Evolutionary conservation across 2,888 invertebrate genomes (phyloP).

Genomic region (Amphiduros pacificus): DNA sequence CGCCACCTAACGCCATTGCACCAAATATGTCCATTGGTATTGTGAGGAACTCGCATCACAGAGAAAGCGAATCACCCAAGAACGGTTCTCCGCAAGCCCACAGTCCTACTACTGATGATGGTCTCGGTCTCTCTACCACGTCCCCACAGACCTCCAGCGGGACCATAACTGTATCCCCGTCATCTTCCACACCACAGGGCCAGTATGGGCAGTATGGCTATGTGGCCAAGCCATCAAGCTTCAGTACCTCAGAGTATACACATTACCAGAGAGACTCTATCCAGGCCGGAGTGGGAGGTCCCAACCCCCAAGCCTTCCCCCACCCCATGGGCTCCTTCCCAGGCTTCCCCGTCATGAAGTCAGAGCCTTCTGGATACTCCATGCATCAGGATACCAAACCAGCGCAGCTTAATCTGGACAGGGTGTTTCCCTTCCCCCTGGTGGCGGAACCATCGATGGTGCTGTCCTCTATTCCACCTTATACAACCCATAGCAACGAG

Average conservation of each 20-base stretch:
- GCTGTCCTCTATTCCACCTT: conserved; percentile 4
- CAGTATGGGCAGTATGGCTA: too few species aligned
- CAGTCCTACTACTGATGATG: not conserved
- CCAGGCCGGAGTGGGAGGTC: not conserved
- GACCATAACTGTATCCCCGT: too few species aligned
- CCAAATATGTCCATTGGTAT: not conserved
- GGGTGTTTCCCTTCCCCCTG: conserved; percentile 8
- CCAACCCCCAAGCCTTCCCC: not conserved
- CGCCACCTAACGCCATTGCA: conserved; percentile 24
- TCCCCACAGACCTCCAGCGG: not conserved
- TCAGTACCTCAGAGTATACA: not conserved
- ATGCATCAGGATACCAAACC: not conserved
- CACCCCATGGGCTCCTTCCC: not conserved
- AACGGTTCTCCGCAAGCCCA: not conserved
- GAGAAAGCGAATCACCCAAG: not conserved
- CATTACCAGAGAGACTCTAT: not conserved
- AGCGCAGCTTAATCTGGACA: not conserved
- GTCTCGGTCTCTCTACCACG: not conserved
- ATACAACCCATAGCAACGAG: not conserved
- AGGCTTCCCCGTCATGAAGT: not conserved
- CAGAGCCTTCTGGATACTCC: not conserved
- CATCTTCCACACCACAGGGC: too few species aligned
- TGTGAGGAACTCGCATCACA: too few species aligned
- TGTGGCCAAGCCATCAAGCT: too few species aligned
- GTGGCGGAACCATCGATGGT: conserved; percentile 6